phyloP scores from a whole-genome alignment of 2,113 vertebrate species.

The Vidua chalybeata region DNA sequence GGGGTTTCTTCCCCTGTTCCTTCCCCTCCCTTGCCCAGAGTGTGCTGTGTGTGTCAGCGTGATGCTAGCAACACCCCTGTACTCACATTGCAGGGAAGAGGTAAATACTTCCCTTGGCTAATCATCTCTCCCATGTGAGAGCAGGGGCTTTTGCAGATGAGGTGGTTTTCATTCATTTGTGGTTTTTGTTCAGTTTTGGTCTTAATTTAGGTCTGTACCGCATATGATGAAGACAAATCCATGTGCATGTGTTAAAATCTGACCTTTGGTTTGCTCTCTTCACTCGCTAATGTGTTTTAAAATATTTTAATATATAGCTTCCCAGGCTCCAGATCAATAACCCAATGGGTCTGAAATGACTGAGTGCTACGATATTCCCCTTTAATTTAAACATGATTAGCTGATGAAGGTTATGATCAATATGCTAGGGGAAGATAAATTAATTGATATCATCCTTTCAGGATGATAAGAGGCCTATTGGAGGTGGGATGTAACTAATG shows the following conservation, averaged over 20 bases:
- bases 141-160: background rate
- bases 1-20: background rate
- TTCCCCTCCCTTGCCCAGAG: background rate
- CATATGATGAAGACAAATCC: background rate
- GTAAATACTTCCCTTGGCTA: background rate
- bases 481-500: constrained; percentile 76
- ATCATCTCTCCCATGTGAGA: background rate
- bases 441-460: constrained; percentile 81
- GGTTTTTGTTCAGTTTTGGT: background rate
- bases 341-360: constrained; percentile 76
- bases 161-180: background rate
- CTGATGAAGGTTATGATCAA: constrained; percentile 80
- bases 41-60: rapidly evolving
- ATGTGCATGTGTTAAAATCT: background rate
- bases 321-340: constrained; percentile 68
- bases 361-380: constrained; percentile 73
- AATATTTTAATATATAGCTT: constrained; percentile 66
- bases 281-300: constrained; percentile 34
- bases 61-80: background rate
- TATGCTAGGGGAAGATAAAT: constrained; percentile 73
- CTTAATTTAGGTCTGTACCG: constrained; percentile 5
- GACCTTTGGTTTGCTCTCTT: constrained; percentile 58
- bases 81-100: rapidly evolving
- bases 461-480: constrained; percentile 70
- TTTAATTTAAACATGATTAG: constrained; percentile 81